These are phyloP conservation scores for Luperina nickerlii DNA, from an alignment of 2,888 invertebrate genomes.

Conservation along the genomic window DNA sequence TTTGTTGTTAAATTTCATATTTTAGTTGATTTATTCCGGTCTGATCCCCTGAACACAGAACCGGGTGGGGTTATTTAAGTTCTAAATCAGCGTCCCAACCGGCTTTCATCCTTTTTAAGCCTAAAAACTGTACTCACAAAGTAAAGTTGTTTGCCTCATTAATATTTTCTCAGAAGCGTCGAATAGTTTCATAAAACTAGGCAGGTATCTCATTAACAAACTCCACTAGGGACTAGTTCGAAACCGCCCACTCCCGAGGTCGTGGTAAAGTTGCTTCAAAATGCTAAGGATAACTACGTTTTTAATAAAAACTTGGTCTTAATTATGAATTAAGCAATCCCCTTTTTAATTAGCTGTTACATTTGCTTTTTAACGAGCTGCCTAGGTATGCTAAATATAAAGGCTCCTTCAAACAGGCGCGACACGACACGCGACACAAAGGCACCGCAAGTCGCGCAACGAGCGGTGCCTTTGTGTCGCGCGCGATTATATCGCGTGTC, in stretches of 20 bases:
- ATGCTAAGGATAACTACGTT: conserved; percentile 2
- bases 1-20: neutral
- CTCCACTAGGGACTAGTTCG: conserved; percentile 34
- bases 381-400: no score
- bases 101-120: neutral
- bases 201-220: conserved; percentile 34
- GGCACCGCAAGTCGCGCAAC: no score
- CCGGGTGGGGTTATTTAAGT: no score
- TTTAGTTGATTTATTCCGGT: neutral
- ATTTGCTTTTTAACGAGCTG: no score
- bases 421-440: no score
- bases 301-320: neutral
- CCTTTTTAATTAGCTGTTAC: neutral
- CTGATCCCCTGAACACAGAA: no score
- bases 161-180: conserved; percentile 9
- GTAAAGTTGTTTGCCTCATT: conserved; percentile 2
- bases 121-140: neutral
- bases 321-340: neutral
- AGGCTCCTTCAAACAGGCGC: no score
- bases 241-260: conserved; percentile 10
- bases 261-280: conserved; percentile 6
- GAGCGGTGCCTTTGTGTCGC: no score
- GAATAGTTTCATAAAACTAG: conserved; percentile 25
- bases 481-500: no score
- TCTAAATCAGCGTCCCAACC: no score